Evolutionary conservation across 1,140 invertebrate genomes (phyloP), one percentile per base, ranked within the genome.

Genomic region (Uloborus diversus): DNA sequence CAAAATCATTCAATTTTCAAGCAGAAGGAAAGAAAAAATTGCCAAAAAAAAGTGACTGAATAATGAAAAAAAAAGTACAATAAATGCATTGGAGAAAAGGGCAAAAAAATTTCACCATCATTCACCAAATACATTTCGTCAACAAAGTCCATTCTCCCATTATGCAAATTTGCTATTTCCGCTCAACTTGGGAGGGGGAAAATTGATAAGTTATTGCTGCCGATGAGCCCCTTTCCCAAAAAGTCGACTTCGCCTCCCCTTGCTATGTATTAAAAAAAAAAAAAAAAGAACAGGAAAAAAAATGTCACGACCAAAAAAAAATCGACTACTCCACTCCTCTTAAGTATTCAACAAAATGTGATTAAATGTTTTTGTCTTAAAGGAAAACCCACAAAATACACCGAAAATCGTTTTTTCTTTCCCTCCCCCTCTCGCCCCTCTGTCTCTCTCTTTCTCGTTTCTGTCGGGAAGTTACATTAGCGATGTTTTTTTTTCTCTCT

Each of bases 321-420:
- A 53, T 53, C 17, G n/a, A n/a, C n/a, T n/a, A n/a, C n/a, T 53
- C 49, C 23, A 14, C 9, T 5, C 35, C 17, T 57, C 51, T 73
- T 73, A 73, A 73, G 69, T 61, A 73, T 73, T 73, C 57, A 47
- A 61, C 53, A 32, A 73, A 73, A 73, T 73, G 56, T 73, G 69
- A 73, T 73, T 73, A 73, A 73, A 61, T 73, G 69, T 73, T 73
- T 73, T 73, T 73, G 69, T 73, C 69, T 73, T 61, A 73, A 32
- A 27, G 13, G 57, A 70, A 70, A 61, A 73, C 69, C 69, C 69
- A 73, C 69, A 73, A 73, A 73, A 73, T 37, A 73, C 69, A 61
- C 35, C 42, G 7, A 7, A 56, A 73, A 61, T 73, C 61, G 35
- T 30, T 59, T 73, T n/a, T 17, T 28, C 23, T 51, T n/a, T 35